Evolutionary conservation across 2,113 vertebrate species (phyloP).

Genomic region (Otocyon megalotis): DNA sequence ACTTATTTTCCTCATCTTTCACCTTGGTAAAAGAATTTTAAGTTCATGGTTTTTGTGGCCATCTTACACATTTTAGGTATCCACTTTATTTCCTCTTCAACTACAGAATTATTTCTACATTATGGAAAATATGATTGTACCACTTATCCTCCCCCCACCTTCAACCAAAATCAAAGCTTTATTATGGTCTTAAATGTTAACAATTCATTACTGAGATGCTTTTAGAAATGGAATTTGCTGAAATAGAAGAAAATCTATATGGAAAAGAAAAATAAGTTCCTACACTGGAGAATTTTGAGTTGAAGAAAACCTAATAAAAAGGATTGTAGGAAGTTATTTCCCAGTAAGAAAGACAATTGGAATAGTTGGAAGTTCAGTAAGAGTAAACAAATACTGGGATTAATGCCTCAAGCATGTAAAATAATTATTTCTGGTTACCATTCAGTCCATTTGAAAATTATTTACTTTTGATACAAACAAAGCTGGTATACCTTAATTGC

Average conservation of each 20-base stretch:
- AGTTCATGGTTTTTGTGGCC: neutral
- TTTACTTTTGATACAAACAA: neutral
- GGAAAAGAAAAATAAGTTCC: neutral
- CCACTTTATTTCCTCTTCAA: constrained; percentile 12
- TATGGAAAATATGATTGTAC: neutral
- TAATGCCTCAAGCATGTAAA: neutral
- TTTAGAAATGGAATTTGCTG: neutral
- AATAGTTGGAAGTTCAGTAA: neutral
- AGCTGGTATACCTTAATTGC: neutral
- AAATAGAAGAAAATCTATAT: neutral
- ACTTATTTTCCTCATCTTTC: constrained; percentile 44
- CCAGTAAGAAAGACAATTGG: neutral
- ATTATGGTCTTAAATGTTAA: neutral
- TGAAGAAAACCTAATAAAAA: constrained; percentile 28
- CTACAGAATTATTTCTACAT: neutral
- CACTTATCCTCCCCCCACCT: neutral
- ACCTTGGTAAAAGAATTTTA: neutral
- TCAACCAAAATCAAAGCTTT: neutral
- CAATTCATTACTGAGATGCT: neutral
- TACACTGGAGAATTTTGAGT: neutral
- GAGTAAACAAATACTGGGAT: neutral
- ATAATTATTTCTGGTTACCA: neutral
- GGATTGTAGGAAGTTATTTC: neutral
- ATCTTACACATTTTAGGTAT: constrained; percentile 12
- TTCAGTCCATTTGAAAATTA: neutral